Evolutionary conservation across 2,888 invertebrate genomes (phyloP), one percentile per base, ranked within the genome.

Genomic region (Hecatera dysodea): DNA sequence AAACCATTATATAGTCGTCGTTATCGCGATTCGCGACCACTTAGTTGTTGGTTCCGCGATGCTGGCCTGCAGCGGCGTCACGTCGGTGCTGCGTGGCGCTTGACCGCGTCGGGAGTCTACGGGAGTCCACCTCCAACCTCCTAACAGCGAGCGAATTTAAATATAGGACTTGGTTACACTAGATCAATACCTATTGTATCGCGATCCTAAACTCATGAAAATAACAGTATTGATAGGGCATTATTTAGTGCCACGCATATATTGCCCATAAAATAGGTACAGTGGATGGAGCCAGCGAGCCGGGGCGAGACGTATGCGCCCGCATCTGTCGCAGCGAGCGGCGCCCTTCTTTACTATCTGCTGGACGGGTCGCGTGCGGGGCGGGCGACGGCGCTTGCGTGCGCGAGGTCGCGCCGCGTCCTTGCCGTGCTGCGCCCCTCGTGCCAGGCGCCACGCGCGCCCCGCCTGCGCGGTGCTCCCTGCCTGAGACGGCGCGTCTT

Each of bases 371-470:
- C 19, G 48, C 27, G 27, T 48, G 61, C 29, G 11, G 17, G 27
- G 44, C 19, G 42, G 36, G 1, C 39, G 15, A 22, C 29, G 11
- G 33, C 12, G 36, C 15, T 36, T n/a, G 57, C 64, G 64, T 64
- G 64, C 57, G n/a, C 56, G 42, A 64, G 57, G 64, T 63, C 56
- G 39, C 63, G 27, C 27, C 56, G 55, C n/a, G 56, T 17, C 52
- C 63, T 63, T 17, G 56, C 36, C 17, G 22, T 22, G 46, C 46
- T n/a, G 27, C 8, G 52, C 50, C 15, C 27, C 24, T 11, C 29
- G 53, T 53, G 55, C 60, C 29, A 3, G 42, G 29, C 29, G 12
- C 55, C 63, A 44, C 7, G 57, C 9, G 11, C 6, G 33, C 42
- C 24, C 53, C n/a, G 19, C 9, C 52, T 1, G 24, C 48, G 0